Conservation (phyloP, 37 sponge, comb jelly and placozoan genomes). For the Petrosia ficiformis region DNA sequence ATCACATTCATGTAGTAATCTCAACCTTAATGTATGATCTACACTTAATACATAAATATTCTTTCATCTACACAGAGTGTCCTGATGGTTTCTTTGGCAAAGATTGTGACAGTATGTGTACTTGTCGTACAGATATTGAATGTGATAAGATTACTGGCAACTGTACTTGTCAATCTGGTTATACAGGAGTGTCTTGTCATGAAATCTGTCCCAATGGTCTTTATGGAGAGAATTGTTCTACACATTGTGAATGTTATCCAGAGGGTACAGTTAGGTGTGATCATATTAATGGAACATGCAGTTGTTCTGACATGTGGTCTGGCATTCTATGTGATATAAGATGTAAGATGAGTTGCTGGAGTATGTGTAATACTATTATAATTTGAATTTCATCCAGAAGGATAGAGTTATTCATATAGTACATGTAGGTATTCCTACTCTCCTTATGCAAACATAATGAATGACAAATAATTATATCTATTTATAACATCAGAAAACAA, state of each 20-base stretch:
- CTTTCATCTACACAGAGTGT: conserved; percentile 21
- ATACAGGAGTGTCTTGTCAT: conserved; percentile 45
- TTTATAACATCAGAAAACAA: no score
- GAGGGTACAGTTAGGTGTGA: conserved; percentile 26
- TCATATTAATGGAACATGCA: conserved; percentile 42
- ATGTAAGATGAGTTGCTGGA: conserved; percentile 15
- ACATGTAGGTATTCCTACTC: no score
- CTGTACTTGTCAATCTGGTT: conserved; percentile 55
- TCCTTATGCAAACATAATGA: no score
- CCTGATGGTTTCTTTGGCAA: conserved; percentile 54
- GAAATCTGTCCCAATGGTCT: conserved; percentile 25
- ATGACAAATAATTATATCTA: no score
- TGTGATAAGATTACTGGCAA: conserved; percentile 61
- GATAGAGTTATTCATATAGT: no score
- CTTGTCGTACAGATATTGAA: conserved; percentile 35
- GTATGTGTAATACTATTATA: no score
- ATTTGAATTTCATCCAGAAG: no score
- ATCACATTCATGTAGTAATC: no score
- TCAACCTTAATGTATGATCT: no score
- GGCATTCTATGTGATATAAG: conserved; percentile 27
- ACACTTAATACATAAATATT: neutral
- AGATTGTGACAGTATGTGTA: conserved; percentile 41
- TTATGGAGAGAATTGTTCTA: conserved; percentile 41
- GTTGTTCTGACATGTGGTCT: conserved; percentile 37
- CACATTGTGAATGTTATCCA: conserved; percentile 25